Percentiles rank a stretch among this genome's conserved stretches.
Evolutionary conservation across 2,888 invertebrate genomes (phyloP).

Genomic region (Sturmia bella): DNA sequence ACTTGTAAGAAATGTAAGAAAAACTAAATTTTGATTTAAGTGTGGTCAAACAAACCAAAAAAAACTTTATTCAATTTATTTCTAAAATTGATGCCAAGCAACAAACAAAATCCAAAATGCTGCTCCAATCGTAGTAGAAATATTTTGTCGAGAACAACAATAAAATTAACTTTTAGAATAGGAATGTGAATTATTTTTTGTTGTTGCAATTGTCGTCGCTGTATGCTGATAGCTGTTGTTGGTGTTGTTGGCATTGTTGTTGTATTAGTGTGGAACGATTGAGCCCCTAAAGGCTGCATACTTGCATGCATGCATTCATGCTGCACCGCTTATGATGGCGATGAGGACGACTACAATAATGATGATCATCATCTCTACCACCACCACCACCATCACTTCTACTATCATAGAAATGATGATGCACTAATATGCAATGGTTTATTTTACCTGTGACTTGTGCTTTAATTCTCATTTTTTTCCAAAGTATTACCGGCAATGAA

Average conservation of each 20-base stretch:
- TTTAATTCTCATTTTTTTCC: constrained; percentile 32
- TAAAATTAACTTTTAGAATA: constrained; percentile 70
- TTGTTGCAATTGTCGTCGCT: constrained; percentile 70
- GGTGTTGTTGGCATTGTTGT: constrained; percentile 22
- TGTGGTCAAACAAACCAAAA: too few species aligned
- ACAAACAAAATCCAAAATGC: constrained; percentile 15
- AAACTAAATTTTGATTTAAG: too few species aligned
- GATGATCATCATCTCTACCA: constrained; percentile 31
- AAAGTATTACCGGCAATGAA: constrained; percentile 44
- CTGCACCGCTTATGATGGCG: constrained; percentile 60
- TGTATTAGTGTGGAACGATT: constrained; percentile 33
- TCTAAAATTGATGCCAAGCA: background rate
- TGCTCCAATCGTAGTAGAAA: background rate
- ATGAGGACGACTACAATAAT: constrained; percentile 30
- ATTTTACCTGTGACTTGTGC: constrained; percentile 55
- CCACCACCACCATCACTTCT: too few species aligned
- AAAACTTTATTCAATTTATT: too few species aligned
- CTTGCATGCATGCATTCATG: constrained; percentile 66
- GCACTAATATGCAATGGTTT: constrained; percentile 60
- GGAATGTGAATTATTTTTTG: constrained; percentile 73
- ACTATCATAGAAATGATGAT: constrained; percentile 53
- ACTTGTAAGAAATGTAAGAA: too few species aligned
- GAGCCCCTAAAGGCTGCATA: constrained; percentile 69
- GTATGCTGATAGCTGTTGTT: constrained; percentile 43
- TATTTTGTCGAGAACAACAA: constrained; percentile 47